Percentiles rank a stretch among this genome's conserved stretches.
phyloP scores from a whole-genome alignment of 2,888 invertebrate genomes.

The Crematogaster levior region DNA sequence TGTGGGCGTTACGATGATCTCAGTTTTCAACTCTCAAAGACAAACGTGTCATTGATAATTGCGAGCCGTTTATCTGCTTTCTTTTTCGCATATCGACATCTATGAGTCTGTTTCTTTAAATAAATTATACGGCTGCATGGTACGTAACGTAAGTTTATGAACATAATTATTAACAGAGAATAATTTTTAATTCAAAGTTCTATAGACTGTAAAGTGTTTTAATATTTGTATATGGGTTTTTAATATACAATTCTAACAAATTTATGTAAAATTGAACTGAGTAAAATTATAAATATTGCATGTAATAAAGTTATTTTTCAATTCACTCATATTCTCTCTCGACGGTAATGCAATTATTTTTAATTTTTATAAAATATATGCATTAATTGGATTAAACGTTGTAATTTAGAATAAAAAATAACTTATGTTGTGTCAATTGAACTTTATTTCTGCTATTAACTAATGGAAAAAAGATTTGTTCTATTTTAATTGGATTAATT shows the following conservation, averaged over 20 bases:
- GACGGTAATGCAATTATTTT: background rate
- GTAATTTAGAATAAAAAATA: no score
- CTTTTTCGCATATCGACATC: conserved; percentile 21
- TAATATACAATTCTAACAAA: background rate
- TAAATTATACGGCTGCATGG: conserved; percentile 25
- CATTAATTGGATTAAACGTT: background rate
- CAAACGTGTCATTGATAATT: conserved; percentile 47
- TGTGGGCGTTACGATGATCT: conserved; percentile 41
- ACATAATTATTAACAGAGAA: background rate
- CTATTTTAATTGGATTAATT: background rate
- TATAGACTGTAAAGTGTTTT: background rate
- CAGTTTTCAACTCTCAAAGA: conserved; percentile 43
- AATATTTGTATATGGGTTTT: background rate
- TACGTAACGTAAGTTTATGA: no score
- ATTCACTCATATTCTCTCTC: background rate
- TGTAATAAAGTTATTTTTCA: background rate
- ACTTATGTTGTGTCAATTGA: no score
- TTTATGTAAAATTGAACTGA: background rate
- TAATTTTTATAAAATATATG: background rate
- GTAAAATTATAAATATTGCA: background rate
- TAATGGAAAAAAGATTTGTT: no score
- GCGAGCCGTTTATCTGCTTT: conserved; percentile 37
- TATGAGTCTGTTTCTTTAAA: conserved; percentile 25
- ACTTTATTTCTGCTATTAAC: no score
- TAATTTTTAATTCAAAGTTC: background rate